A percentile compares a stretch with the other conserved stretches of the same genome.
These are phyloP conservation scores for Polydrusus pterygomalis DNA, from an alignment of 2,888 invertebrate genomes.

Conservation along the genomic window DNA sequence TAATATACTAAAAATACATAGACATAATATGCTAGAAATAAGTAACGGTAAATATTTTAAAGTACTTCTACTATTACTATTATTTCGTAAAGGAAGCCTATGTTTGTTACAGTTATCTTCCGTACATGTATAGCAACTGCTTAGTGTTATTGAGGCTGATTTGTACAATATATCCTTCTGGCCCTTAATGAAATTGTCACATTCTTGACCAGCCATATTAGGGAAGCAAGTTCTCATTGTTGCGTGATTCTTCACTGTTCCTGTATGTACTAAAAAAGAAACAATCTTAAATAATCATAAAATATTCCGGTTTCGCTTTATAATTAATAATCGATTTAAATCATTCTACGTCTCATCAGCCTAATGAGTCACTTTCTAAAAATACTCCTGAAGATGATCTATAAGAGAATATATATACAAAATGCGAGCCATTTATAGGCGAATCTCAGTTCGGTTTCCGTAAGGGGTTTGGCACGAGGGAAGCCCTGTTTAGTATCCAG, in stretches of 20 bases:
- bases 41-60: too few species aligned
- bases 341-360: too few species aligned
- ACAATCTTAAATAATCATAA: not conserved
- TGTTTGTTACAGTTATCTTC: slow-evolving; percentile 39
- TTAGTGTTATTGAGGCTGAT: slow-evolving; percentile 5
- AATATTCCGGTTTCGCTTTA: too few species aligned
- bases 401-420: too few species aligned
- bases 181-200: slow-evolving; percentile 35
- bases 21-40: slow-evolving; percentile 9
- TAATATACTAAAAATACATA: not conserved
- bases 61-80: not conserved
- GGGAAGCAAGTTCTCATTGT: slow-evolving; percentile 43
- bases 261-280: slow-evolving; percentile 37
- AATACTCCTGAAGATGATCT: too few species aligned
- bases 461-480: too few species aligned
- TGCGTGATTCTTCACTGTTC: slow-evolving; percentile 19
- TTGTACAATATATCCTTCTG: slow-evolving; percentile 37
- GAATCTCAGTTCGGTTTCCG: too few species aligned
- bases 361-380: too few species aligned
- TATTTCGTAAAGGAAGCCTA: not conserved
- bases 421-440: too few species aligned
- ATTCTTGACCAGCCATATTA: slow-evolving; percentile 44
- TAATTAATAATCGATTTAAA: too few species aligned
- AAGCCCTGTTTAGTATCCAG: too few species aligned
- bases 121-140: slow-evolving; percentile 32